Base-by-base conservation (phyloP, 2,888 invertebrate species). In the Caenorhabditis parvicauda region DNA sequence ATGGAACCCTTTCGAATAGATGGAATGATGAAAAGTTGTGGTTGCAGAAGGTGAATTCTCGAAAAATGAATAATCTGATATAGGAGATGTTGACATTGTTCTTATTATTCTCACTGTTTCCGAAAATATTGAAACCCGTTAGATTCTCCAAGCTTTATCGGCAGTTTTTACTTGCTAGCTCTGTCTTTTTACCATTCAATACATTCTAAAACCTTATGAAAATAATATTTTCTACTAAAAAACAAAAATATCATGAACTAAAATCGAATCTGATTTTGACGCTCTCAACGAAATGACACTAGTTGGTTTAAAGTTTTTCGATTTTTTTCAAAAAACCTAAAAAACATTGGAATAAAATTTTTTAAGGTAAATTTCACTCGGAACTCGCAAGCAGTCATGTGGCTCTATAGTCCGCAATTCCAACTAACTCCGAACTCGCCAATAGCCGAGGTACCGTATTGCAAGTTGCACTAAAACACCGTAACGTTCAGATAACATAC, bases 361-460 rank as follows among this genome's bases (percentile, higher is more conserved):
- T 44, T 44, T 50, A 14, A 64, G 64, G 72, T 74, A 19, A 78
- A 80, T 54, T 81, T 81, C 60, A 76, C 75, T 1, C 39, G 72
- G 9, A 81, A 81, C 46, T 59, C 61, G 1, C 72, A 80, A 44
- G 75, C 78, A 2, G 81, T 81, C 6, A 35, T 81, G 4, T 81
- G 81, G 81, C 69, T 81, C 1, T 68, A 81, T 59, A 72, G 74
- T 1, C 81, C 80, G 3, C 75, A 80, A 52, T 75, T 79, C 51
- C 67, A 57, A 7, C 76, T 79, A 79, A 24, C 69, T 9, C 56
- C 64, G 1, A 81, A 81, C 62, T 87, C 87, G 3, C 82, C 83
- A 2, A 90, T 91, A 60, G 91, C 79, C 86, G 94, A 48, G 91
- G 92, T 0, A 55, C n/a, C 1, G 57, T 47, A 25, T 25, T 52